phyloP scores from a whole-genome alignment of 2,888 invertebrate genomes.

The Cyclophora punctaria region DNA sequence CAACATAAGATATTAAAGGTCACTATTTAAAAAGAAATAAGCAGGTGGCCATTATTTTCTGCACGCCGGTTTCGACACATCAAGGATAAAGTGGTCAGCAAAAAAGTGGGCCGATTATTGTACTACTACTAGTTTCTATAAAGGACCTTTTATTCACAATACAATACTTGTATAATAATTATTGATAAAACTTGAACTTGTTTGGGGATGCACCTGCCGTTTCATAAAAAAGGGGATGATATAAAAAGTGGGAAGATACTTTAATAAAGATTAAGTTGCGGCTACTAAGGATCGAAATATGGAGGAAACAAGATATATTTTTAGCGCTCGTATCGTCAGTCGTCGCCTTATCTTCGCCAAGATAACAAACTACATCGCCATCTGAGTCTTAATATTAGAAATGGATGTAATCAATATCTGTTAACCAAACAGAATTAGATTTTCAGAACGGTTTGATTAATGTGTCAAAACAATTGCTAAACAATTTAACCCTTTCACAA shows the following conservation, averaged over 20 bases:
- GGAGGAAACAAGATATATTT: too few relatives aligned
- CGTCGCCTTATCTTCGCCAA: too few relatives aligned
- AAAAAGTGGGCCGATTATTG: conserved; percentile 8
- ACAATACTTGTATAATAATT: conserved; percentile 1
- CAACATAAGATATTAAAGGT: not conserved
- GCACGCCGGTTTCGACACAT: conserved; percentile 19
- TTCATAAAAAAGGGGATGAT: conserved; percentile 12
- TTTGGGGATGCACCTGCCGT: conserved; percentile 3
- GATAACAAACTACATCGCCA: too few relatives aligned
- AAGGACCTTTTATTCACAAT: conserved; percentile 2
- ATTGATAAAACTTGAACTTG: conserved; percentile 11
- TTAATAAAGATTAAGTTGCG: too few relatives aligned
- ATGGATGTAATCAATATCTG: too few relatives aligned
- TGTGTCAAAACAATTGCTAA: conserved; percentile 25
- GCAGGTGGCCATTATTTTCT: conserved; percentile 25
- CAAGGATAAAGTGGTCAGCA: conserved; percentile 23
- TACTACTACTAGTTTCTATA: conserved; percentile 3
- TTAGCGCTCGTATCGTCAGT: too few relatives aligned
- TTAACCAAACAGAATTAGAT: too few relatives aligned
- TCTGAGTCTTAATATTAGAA: too few relatives aligned
- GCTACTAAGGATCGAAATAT: too few relatives aligned
- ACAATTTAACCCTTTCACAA: conserved; percentile 45
- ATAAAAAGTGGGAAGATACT: not conserved
- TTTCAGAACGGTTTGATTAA: conserved; percentile 19
- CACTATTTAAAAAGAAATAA: conserved; percentile 5